Evolutionary conservation across 2,888 invertebrate genomes (phyloP), one percentile per base, ranked within the genome.

Genomic region (Anticlea derivata): DNA sequence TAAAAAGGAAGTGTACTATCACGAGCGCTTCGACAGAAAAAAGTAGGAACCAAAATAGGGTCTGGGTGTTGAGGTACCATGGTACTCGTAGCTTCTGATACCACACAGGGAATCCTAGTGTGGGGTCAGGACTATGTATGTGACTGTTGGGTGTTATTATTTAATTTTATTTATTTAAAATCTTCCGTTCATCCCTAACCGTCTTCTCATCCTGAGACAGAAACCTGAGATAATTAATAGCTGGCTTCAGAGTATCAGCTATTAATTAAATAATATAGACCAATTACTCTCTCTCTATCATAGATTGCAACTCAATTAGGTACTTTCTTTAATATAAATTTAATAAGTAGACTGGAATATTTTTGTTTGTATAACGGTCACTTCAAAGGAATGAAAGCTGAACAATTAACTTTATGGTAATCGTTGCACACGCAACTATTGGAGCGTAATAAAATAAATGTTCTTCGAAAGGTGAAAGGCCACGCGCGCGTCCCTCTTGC

Each of bases 401-500:
- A 44, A 38, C 43, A 39, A 29, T 29, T 27, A n/a, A n/a, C 29
- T 52, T 51, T 58, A 49, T 50, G 45, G 34, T 35, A 61, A 60
- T 58, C 48, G 33, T 43, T 27, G 44, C 26, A 43, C 43, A 57
- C 50, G 53, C 49, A 44, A 48, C 39, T 45, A 62, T 62, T 51
- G 39, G 30, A 38, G 35, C 61, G 45, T 62, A 68, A 73, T 74
- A 67, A 74, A 77, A 73, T 66, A 73, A 75, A 77, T 74, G 69
- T 83, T 77, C 78, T 66, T 49, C 63, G 77, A 76, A 82, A 60
- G 59, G 71, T 55, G 55, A 58, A 63, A 65, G 58, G 53, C 62
- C 61, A 58, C 57, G 63, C 60, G 60, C 60, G 58, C 58, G 62
- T 66, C 61, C 65, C 63, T 62, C 65, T 24, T 37, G 43, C 4